Conservation (phyloP, 2,797 vertebrate species). For the Epinephelus coioides region DNA sequence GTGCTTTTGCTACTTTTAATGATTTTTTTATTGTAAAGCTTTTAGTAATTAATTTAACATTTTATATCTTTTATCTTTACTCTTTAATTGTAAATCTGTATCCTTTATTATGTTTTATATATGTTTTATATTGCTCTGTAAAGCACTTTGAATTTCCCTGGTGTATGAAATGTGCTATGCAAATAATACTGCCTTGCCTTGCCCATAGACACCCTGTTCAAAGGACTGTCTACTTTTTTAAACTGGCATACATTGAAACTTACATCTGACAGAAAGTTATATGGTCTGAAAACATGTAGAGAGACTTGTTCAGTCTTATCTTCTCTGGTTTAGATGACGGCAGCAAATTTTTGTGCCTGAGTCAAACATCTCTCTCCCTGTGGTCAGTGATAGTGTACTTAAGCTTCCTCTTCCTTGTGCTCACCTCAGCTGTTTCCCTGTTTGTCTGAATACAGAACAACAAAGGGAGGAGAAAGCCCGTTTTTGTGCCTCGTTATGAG, state of each 20-base stretch:
- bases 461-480: not conserved
- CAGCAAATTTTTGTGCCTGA: slow-evolving; percentile 41
- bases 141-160: too few relatives aligned
- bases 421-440: slow-evolving; percentile 48
- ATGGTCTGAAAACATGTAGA: not conserved
- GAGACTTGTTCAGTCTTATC: slow-evolving; percentile 12
- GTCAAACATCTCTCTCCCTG: slow-evolving; percentile 49
- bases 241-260: not conserved
- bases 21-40: too few relatives aligned
- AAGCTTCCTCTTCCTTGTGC: slow-evolving; percentile 33
- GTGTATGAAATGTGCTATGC: too few relatives aligned
- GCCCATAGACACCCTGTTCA: not conserved
- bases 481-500: not conserved
- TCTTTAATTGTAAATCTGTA: too few relatives aligned
- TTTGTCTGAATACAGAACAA: slow-evolving; percentile 35
- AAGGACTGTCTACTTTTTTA: not conserved
- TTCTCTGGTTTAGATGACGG: slow-evolving; percentile 34
- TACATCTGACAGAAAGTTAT: too few relatives aligned
- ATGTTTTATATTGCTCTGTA: too few relatives aligned
- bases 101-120: too few relatives aligned
- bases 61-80: too few relatives aligned
- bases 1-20: too few relatives aligned
- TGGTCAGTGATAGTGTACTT: slow-evolving; percentile 33
- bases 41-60: too few relatives aligned
- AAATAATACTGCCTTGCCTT: too few relatives aligned